These are phyloP conservation scores for Gnathonemus echidnorhynchus DNA, from an alignment of 2,113 vertebrate species.

Conservation along the genomic window DNA sequence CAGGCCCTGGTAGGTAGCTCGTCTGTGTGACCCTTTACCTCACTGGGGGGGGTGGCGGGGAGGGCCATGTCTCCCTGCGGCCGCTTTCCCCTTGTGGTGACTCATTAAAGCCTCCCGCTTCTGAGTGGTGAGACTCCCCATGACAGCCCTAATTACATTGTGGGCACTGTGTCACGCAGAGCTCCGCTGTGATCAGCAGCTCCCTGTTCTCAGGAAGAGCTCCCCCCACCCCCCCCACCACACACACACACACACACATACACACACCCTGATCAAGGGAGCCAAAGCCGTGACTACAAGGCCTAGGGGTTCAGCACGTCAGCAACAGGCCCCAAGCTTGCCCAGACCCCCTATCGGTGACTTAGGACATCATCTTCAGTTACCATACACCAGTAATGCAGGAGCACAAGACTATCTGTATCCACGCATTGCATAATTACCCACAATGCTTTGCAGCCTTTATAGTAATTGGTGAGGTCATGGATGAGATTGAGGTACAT, in stretches of 20 bases:
- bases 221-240: too few relatives aligned
- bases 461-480: background rate
- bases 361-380: background rate
- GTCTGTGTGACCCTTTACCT: background rate
- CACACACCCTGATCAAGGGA: background rate
- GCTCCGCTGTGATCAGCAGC: background rate
- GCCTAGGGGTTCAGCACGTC: background rate
- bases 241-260: background rate
- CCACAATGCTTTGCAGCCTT: background rate
- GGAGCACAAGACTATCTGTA: background rate
- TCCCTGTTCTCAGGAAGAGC: background rate
- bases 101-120: conserved; percentile 25
- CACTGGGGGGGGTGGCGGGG: background rate
- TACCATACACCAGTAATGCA: background rate
- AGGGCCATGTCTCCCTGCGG: background rate
- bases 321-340: background rate
- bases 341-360: background rate
- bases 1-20: background rate
- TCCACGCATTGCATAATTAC: background rate
- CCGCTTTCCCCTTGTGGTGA: conserved; percentile 25
- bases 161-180: conserved; percentile 25
- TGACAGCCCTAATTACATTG: conserved; percentile 42
- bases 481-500: background rate
- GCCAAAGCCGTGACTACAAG: background rate
- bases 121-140: conserved; percentile 24